Evolutionary conservation across 2,797 vertebrate genomes (phyloP), one percentile per base, ranked within the genome.

Genomic region (Amniataba percoides): DNA sequence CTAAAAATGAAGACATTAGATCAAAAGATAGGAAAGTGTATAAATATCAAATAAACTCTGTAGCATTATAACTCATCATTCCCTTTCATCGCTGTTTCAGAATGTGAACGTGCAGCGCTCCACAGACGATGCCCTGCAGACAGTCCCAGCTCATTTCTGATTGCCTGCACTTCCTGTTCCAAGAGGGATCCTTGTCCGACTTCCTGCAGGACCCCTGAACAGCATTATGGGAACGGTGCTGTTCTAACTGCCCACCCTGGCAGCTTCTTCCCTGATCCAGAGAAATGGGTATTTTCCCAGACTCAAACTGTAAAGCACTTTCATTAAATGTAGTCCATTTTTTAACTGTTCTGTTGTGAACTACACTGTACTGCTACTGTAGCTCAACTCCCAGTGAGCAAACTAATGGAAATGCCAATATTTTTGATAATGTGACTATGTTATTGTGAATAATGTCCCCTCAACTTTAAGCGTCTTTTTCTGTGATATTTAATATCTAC

Each of bases 101-200:
- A 97, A 97, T 61, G 96, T 97, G 56, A 93, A 93, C 0, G 94
- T 96, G 71, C 90, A 95, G 82, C 96, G 97, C 73, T 95, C 92
- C 7, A 89, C 93, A 25, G 95, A 96, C 80, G 96, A 96, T 8
- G 97, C 97, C 69, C 70, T 97, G 88, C 92, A 93, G 82, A 97
- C 97, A 0, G 96, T 97, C 18, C 97, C 97, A 0, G 83, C 92
- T 52, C 96, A 97, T 87, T 95, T 96, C 87, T 97, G 92, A 95
- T 72, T 77, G 45, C 55, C 80, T 63, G 45, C 67, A 59, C 76
- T 71, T 73, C 78, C 71, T 65, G 66, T 23, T 52, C 13, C 75
- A 56, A 21, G 57, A 0, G 9, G 31, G 48, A 77, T n/a, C 70
- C 19, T 72, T 46, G 8, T 68, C 40, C 15, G 5, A 43, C 65